Conservation (phyloP, 2,888 invertebrate species). For the Globia sparganii region DNA sequence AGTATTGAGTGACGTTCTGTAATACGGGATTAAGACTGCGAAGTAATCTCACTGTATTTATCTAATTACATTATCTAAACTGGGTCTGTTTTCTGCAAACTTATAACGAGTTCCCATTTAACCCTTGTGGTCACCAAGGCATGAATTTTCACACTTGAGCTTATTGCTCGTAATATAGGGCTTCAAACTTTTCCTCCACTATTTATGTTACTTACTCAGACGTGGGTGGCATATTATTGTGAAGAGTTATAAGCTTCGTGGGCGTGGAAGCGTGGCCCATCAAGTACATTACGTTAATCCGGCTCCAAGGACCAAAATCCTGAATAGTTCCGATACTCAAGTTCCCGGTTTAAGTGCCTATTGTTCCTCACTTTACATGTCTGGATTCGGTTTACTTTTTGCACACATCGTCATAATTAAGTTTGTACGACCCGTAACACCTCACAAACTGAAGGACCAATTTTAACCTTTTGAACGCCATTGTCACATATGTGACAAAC, state of each 20-base stretch:
- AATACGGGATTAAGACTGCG: too few relatives aligned
- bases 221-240: conserved; percentile 57
- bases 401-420: neutral
- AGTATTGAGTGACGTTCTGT: too few relatives aligned
- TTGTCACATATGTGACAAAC: too few relatives aligned
- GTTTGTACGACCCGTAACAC: neutral
- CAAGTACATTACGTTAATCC: conserved; percentile 68
- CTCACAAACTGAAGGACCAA: neutral
- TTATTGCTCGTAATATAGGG: conserved; percentile 32
- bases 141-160: conserved; percentile 44
- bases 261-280: conserved; percentile 55
- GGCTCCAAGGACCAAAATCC: conserved; percentile 64
- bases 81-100: neutral
- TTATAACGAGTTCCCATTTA: conserved; percentile 28
- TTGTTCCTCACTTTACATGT: conserved; percentile 40
- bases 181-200: conserved; percentile 46
- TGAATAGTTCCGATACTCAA: conserved; percentile 60
- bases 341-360: conserved; percentile 28
- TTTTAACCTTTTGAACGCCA: neutral
- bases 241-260: conserved; percentile 45
- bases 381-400: conserved; percentile 32
- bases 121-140: conserved; percentile 11
- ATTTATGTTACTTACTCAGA: conserved; percentile 52
- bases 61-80: neutral
- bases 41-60: conserved; percentile 6